phyloP scores from a whole-genome alignment of 2,113 vertebrate species.

The Pseudorasbora parva region DNA sequence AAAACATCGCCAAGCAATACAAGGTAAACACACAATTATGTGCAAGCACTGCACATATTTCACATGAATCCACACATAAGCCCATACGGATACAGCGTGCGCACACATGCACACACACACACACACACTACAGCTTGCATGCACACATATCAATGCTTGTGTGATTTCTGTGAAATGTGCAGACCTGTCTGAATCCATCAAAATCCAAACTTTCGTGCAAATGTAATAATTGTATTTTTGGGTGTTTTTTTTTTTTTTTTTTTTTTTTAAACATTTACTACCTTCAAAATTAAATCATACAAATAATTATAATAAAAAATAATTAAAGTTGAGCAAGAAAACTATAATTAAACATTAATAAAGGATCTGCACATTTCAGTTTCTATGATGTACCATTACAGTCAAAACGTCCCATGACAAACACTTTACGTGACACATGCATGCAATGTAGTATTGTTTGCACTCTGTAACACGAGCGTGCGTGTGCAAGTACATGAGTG shows the following conservation, averaged over 20 bases:
- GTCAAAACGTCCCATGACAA: background rate
- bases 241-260: too few relatives aligned
- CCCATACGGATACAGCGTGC: background rate
- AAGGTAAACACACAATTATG: constrained; percentile 79
- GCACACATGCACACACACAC: background rate
- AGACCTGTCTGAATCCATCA: background rate
- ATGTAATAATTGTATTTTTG: background rate
- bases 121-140: constrained; percentile 10
- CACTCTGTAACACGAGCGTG: constrained; percentile 6
- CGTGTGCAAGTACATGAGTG: background rate
- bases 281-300: background rate
- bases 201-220: background rate
- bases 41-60: constrained; percentile 5
- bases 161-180: constrained; percentile 19
- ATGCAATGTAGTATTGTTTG: constrained; percentile 20
- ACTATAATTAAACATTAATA: background rate
- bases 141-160: background rate
- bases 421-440: constrained; percentile 1
- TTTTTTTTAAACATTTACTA: too few relatives aligned
- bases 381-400: background rate
- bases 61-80: background rate
- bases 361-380: constrained; percentile 31
- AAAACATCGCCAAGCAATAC: constrained; percentile 98
- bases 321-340: background rate
- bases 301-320: background rate